Percentiles rank a stretch among this genome's conserved stretches.
phyloP scores from a whole-genome alignment of 2,888 invertebrate genomes.

The Nemurella pictetii region DNA sequence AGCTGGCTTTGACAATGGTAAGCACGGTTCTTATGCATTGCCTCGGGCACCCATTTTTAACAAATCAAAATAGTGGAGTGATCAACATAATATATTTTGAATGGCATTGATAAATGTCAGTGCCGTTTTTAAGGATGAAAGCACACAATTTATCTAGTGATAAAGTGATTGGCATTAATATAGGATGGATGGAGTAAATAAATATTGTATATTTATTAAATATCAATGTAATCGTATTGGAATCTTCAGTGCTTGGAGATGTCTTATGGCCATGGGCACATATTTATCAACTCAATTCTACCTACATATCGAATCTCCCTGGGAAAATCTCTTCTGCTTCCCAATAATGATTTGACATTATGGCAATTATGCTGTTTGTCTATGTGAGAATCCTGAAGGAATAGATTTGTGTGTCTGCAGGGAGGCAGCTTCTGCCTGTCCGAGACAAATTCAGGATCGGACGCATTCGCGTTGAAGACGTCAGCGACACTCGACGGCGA shows the following conservation, averaged over 20 bases:
- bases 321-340: neutral
- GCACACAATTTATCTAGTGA: neutral
- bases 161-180: no score
- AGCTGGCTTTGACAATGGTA: constrained; percentile 81
- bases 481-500: constrained; percentile 87
- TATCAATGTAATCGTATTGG: no score
- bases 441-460: constrained; percentile 89
- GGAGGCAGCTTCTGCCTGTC: constrained; percentile 91
- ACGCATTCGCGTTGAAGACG: constrained; percentile 94
- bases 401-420: constrained; percentile 54
- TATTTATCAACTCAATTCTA: neutral
- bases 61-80: no score
- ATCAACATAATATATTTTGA: no score
- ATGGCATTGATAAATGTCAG: no score
- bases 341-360: neutral
- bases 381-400: neutral
- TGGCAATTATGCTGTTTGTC: neutral
- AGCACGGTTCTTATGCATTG: constrained; percentile 12
- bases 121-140: neutral
- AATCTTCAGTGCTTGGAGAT: no score
- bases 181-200: no score
- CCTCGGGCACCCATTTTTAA: neutral
- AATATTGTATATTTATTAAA: no score
- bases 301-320: neutral
- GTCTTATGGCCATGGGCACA: neutral